These are phyloP conservation scores for Spilogale gracilis DNA, from an alignment of 2,113 vertebrate species.

Conservation along the genomic window DNA sequence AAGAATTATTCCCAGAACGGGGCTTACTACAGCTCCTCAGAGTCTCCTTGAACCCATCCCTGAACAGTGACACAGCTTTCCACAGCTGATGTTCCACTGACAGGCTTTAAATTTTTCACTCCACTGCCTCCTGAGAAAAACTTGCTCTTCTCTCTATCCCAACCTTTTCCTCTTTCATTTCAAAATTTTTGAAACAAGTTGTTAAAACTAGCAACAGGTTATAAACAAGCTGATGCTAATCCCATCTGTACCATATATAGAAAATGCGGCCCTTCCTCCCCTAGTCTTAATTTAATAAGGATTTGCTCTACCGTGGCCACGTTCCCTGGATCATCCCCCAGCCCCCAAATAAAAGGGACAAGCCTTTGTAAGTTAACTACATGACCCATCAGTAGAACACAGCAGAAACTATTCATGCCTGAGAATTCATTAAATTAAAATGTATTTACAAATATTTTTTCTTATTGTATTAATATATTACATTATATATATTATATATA, in stretches of 20 bases:
- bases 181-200: constrained; percentile 47
- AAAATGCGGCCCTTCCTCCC: background rate
- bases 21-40: background rate
- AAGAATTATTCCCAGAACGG: background rate
- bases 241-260: background rate
- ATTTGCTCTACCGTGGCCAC: background rate
- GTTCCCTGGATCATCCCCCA: background rate
- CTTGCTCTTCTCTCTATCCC: background rate
- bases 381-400: background rate
- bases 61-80: background rate
- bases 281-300: background rate
- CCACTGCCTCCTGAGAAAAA: constrained; percentile 41
- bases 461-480: too few species aligned
- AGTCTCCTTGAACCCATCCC: background rate
- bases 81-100: background rate
- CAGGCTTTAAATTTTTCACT: constrained; percentile 19
- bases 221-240: constrained; percentile 40
- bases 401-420: background rate
- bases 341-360: background rate
- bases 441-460: constrained; percentile 48
- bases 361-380: background rate
- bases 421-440: background rate
- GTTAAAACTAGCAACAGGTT: constrained; percentile 44
- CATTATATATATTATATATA: too few species aligned
- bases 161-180: constrained; percentile 24